phyloP scores from a whole-genome alignment of 2,888 invertebrate genomes.

The Tinea semifulvella region DNA sequence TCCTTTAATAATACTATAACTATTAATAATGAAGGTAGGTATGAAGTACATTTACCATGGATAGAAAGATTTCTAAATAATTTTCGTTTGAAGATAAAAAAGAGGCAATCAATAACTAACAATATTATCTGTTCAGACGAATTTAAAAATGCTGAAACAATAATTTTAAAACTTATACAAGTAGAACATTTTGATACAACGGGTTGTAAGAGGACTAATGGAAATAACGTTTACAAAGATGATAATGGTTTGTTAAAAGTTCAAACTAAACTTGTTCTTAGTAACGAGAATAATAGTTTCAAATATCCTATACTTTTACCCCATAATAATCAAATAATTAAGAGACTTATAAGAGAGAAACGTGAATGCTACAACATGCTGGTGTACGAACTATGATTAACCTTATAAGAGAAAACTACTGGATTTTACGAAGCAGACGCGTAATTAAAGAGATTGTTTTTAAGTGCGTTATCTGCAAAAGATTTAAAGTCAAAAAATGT shows the following conservation, averaged over 20 bases:
- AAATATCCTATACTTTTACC: conserved; percentile 7
- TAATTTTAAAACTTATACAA: neutral
- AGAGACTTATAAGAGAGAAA: no score
- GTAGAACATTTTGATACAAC: neutral
- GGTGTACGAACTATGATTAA: conserved; percentile 3
- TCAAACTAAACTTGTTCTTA: neutral
- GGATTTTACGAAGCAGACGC: no score
- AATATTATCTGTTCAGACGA: neutral
- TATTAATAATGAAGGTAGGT: no score
- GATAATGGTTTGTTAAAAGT: conserved; percentile 3
- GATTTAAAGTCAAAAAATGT: conserved; percentile 2
- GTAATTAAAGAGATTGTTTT: neutral
- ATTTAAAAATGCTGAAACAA: neutral
- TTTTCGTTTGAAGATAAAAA: neutral
- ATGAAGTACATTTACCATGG: no score
- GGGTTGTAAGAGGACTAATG: neutral
- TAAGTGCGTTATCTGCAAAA: conserved; percentile 3
- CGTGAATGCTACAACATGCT: conserved; percentile 1
- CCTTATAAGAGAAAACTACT: neutral
- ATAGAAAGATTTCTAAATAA: conserved; percentile 2
- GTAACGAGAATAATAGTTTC: conserved; percentile 1
- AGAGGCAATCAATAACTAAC: neutral
- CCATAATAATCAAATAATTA: neutral
- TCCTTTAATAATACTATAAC: no score
- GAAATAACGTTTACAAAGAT: no score